Conservation (phyloP, 2,888 invertebrate species). For the Drymonia ruficornis region DNA sequence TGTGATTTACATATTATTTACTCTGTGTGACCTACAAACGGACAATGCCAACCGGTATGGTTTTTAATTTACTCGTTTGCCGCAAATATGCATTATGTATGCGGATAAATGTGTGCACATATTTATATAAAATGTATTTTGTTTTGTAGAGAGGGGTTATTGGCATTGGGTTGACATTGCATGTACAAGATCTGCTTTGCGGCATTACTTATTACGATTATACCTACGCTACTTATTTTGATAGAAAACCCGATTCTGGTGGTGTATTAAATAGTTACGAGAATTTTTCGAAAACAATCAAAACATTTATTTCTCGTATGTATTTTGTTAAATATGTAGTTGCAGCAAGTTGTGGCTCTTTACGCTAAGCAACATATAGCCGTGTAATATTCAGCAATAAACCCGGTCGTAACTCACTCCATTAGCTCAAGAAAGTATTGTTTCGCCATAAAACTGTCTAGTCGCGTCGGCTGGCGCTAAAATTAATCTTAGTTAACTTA, state of each 20-base stretch:
- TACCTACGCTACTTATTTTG: too few species aligned
- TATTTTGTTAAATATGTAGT: not conserved
- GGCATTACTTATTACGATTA: too few species aligned
- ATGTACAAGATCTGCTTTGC: too few species aligned
- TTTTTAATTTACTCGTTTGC: conserved; percentile 16
- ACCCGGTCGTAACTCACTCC: conserved; percentile 9
- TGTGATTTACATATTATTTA: conserved; percentile 37
- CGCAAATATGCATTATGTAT: conserved; percentile 5
- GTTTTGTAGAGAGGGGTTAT: not conserved
- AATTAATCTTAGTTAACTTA: not conserved
- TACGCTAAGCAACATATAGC: conserved; percentile 9
- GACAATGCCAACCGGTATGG: conserved; percentile 28
- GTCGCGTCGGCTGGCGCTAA: conserved; percentile 10
- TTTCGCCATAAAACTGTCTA: conserved; percentile 12
- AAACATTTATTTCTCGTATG: not conserved
- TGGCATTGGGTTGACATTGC: not conserved
- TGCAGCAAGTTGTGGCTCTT: conserved; percentile 16
- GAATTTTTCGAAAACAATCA: too few species aligned
- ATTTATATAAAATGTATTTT: not conserved
- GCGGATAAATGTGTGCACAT: conserved; percentile 1
- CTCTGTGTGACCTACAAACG: conserved; percentile 34
- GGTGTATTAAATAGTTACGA: too few species aligned
- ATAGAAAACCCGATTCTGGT: too few species aligned
- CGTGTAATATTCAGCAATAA: conserved; percentile 10
- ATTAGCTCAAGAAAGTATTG: conserved; percentile 27